Conservation (phyloP, 2,888 invertebrate species). For the Macrosiphum euphorbiae region DNA sequence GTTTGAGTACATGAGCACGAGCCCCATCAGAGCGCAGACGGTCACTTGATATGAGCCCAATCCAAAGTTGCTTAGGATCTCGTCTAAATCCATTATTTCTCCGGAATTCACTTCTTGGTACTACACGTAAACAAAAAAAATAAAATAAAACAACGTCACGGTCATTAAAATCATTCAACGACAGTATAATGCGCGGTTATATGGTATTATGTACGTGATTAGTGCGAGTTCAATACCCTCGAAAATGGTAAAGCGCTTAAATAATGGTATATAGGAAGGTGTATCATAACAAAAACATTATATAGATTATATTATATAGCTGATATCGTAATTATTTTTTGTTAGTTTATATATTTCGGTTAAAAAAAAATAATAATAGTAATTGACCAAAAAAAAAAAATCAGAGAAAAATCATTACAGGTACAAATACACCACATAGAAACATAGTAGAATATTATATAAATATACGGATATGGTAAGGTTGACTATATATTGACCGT, state of each 20-base stretch:
- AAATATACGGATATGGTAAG: not conserved
- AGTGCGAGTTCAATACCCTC: not conserved
- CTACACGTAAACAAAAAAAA: conserved; percentile 27
- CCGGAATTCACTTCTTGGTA: conserved; percentile 37
- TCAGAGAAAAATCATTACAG: not conserved
- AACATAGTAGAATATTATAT: no score
- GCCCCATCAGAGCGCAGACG: conserved; percentile 63
- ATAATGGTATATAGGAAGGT: not conserved
- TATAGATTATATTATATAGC: not conserved
- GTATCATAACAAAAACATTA: not conserved
- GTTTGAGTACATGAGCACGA: conserved; percentile 76
- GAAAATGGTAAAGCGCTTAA: not conserved
- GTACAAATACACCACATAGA: not conserved
- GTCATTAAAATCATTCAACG: not conserved
- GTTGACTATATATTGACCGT: not conserved
- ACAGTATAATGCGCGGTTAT: not conserved
- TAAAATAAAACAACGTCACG: not conserved
- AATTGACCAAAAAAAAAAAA: not conserved
- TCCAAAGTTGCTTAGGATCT: conserved; percentile 72
- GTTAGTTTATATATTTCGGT: not conserved
- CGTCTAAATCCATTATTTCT: conserved; percentile 75
- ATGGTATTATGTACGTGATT: not conserved
- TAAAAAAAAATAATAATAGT: not conserved
- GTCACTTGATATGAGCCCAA: conserved; percentile 65
- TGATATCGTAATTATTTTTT: not conserved